Percentiles rank a stretch among this genome's conserved stretches.
phyloP scores from a whole-genome alignment of 2,888 invertebrate genomes.

The Stegophylla sp. region DNA sequence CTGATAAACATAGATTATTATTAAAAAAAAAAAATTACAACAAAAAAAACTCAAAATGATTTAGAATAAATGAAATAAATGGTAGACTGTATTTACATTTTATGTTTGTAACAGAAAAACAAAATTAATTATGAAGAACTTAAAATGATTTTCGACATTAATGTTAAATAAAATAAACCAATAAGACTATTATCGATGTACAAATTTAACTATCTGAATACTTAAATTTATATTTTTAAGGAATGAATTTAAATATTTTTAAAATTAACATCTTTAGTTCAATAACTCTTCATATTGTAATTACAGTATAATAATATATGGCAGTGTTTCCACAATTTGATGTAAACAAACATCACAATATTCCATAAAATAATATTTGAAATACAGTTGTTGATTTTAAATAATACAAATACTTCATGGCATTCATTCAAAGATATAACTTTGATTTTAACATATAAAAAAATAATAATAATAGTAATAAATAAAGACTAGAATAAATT shows the following conservation, averaged over 20 bases:
- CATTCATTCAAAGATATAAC: not conserved
- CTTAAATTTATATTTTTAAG: not conserved
- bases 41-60: too few relatives aligned
- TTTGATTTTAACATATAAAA: slow-evolving; percentile 23
- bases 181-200: too few relatives aligned
- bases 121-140: too few relatives aligned
- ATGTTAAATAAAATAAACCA: too few relatives aligned
- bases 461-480: slow-evolving; percentile 4
- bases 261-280: not conserved
- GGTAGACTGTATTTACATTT: too few relatives aligned
- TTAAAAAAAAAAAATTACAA: too few relatives aligned
- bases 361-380: not conserved
- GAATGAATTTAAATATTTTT: not conserved
- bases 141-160: too few relatives aligned
- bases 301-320: slow-evolving; percentile 13
- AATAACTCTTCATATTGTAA: not conserved
- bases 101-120: too few relatives aligned
- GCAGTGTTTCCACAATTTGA: slow-evolving; percentile 30
- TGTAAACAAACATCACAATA: slow-evolving; percentile 17
- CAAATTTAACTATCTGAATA: not conserved
- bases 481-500: slow-evolving; percentile 57
- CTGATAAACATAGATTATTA: too few relatives aligned
- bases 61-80: too few relatives aligned
- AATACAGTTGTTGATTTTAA: not conserved
- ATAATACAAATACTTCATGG: slow-evolving; percentile 23